These are phyloP conservation scores for Psophia crepitans DNA, from an alignment of 2,113 vertebrate genomes.

Conservation along the genomic window DNA sequence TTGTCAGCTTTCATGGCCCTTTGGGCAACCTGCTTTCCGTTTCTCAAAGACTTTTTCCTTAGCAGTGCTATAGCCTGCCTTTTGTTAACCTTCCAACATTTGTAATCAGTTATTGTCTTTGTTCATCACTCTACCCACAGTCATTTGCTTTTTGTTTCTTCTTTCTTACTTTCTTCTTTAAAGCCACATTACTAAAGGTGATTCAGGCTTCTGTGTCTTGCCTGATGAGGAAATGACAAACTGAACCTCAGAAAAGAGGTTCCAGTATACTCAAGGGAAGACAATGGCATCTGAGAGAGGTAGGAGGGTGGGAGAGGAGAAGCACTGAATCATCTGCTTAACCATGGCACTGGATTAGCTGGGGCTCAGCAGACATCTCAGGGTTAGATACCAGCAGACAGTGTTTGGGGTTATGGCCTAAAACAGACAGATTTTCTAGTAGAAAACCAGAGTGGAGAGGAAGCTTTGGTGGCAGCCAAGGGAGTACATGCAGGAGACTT, in stretches of 20 bases:
- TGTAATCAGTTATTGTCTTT: not conserved
- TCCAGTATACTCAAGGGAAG: not conserved
- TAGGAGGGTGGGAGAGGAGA: not conserved
- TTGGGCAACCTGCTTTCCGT: not conserved
- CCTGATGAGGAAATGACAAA: not conserved
- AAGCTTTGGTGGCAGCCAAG: not conserved
- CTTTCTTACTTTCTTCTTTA: not conserved
- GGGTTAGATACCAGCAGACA: not conserved
- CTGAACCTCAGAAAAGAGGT: not conserved
- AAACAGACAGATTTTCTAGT: not conserved
- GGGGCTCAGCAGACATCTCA: not conserved
- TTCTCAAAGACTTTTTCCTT: not conserved
- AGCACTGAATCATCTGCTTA: not conserved
- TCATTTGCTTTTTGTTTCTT: not conserved
- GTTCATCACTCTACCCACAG: not conserved
- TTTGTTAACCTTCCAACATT: not conserved
- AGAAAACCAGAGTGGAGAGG: not conserved
- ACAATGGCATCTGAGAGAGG: not conserved
- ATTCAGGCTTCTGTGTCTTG: not conserved
- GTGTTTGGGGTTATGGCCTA: not conserved
- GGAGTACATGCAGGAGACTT: not conserved
- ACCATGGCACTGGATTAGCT: not conserved
- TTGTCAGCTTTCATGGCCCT: not conserved
- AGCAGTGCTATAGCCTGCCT: not conserved
- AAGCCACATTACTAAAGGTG: not conserved